phyloP scores from a whole-genome alignment of 1,140 invertebrate species.

The Zaprionus vittiger region DNA sequence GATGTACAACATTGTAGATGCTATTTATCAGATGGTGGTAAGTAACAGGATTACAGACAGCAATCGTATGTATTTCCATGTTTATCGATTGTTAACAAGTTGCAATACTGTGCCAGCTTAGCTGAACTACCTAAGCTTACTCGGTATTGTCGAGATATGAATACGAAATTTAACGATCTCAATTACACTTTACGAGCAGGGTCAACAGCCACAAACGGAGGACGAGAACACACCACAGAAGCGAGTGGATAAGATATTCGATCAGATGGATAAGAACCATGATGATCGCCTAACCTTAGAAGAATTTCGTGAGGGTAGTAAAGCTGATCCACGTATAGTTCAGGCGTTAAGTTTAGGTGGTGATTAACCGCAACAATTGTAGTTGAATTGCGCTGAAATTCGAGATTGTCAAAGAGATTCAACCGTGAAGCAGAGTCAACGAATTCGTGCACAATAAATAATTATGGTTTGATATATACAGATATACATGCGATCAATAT shows the following conservation, averaged over 20 bases:
- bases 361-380: slow-evolving; percentile 86
- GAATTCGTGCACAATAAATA: slow-evolving; percentile 85
- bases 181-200: slow-evolving; percentile 86
- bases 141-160: neutral
- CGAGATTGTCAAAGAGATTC: slow-evolving; percentile 34
- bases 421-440: slow-evolving; percentile 52
- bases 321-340: slow-evolving; percentile 99
- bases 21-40: slow-evolving; percentile 99
- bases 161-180: neutral
- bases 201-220: slow-evolving; percentile 94
- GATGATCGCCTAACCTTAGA: slow-evolving; percentile 87
- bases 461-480: slow-evolving; percentile 38
- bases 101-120: neutral
- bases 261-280: slow-evolving; percentile 99
- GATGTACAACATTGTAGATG: slow-evolving; percentile 99
- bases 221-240: slow-evolving; percentile 98
- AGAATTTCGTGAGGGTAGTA: slow-evolving; percentile 90
- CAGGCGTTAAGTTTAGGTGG: slow-evolving; percentile 94
- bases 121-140: neutral
- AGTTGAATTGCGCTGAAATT: slow-evolving; percentile 41
- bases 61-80: neutral
- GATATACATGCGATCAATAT: slow-evolving; percentile 15
- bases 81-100: neutral
- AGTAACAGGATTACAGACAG: slow-evolving; percentile 84
- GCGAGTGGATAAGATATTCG: slow-evolving; percentile 98